A percentile compares a stretch with the other conserved stretches of the same genome.
These are phyloP conservation scores for Archivesica marissinica DNA, from an alignment of 1,140 invertebrate species.

Conservation along the genomic window DNA sequence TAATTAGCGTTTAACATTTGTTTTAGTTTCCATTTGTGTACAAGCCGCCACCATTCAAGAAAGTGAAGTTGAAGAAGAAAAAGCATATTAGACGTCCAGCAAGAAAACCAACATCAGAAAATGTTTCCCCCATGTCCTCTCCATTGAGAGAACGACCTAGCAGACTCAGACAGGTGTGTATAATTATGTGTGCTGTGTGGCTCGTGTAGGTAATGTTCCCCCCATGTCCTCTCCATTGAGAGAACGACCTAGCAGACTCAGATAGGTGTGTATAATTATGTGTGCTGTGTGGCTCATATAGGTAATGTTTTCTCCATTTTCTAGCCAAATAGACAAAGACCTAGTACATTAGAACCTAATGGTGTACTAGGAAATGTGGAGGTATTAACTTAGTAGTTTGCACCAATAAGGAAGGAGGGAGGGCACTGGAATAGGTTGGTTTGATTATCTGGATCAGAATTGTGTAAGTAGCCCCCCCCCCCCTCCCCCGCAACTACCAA, in stretches of 20 bases:
- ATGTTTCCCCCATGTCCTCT: constrained; percentile 17
- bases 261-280: constrained; percentile 72
- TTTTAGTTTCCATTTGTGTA: constrained; percentile 60
- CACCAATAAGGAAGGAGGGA: too few relatives aligned
- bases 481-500: too few relatives aligned
- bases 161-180: constrained; percentile 72
- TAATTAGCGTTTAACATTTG: too few relatives aligned
- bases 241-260: constrained; percentile 70
- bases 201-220: too few relatives aligned
- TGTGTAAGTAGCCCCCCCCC: too few relatives aligned
- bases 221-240: constrained; percentile 35
- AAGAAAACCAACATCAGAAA: constrained; percentile 11
- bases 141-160: constrained; percentile 67
- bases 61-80: constrained; percentile 57
- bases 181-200: too few relatives aligned
- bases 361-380: too few relatives aligned
- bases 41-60: constrained; percentile 52
- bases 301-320: neutral
- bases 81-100: constrained; percentile 8
- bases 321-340: constrained; percentile 59
- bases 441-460: too few relatives aligned
- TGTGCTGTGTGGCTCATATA: too few relatives aligned
- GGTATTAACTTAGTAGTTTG: too few relatives aligned
- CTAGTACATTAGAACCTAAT: constrained; percentile 72
- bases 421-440: too few relatives aligned